Evolutionary conservation across 2,113 vertebrate species (phyloP).

Genomic region (Sturnus vulgaris): DNA sequence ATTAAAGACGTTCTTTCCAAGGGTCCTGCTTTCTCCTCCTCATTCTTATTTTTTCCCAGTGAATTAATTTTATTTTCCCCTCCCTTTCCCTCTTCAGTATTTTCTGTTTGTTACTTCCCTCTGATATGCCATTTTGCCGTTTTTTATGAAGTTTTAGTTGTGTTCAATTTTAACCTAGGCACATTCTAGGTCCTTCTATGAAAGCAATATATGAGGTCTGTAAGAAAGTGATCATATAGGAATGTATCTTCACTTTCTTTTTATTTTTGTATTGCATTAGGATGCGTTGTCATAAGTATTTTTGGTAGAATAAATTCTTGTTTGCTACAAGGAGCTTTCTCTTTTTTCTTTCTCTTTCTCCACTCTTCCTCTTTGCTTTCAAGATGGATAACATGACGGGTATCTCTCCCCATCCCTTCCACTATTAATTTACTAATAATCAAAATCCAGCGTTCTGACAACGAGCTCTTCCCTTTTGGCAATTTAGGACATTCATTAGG

Average conservation of each 20-base stretch:
- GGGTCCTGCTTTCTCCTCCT: slow-evolving; percentile 61
- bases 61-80: slow-evolving; percentile 35
- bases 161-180: slow-evolving; percentile 69
- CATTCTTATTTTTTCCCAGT: background rate
- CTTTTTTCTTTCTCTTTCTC: slow-evolving; percentile 42
- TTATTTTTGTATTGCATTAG: slow-evolving; percentile 93
- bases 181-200: slow-evolving; percentile 70
- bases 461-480: slow-evolving; percentile 44
- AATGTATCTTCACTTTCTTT: slow-evolving; percentile 85
- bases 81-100: slow-evolving; percentile 66
- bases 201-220: slow-evolving; percentile 83
- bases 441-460: slow-evolving; percentile 56
- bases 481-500: slow-evolving; percentile 61
- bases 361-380: background rate
- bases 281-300: slow-evolving; percentile 88
- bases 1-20: slow-evolving; percentile 69
- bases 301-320: slow-evolving; percentile 95
- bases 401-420: slow-evolving; percentile 18
- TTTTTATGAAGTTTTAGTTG: slow-evolving; percentile 76
- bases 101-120: slow-evolving; percentile 70
- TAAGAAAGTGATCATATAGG: slow-evolving; percentile 82
- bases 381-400: slow-evolving; percentile 1
- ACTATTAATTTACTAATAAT: slow-evolving; percentile 56
- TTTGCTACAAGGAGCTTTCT: slow-evolving; percentile 83
- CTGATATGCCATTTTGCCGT: slow-evolving; percentile 60